Conservation (phyloP, 2,113 vertebrate species). For the Butastur rufipennis region DNA sequence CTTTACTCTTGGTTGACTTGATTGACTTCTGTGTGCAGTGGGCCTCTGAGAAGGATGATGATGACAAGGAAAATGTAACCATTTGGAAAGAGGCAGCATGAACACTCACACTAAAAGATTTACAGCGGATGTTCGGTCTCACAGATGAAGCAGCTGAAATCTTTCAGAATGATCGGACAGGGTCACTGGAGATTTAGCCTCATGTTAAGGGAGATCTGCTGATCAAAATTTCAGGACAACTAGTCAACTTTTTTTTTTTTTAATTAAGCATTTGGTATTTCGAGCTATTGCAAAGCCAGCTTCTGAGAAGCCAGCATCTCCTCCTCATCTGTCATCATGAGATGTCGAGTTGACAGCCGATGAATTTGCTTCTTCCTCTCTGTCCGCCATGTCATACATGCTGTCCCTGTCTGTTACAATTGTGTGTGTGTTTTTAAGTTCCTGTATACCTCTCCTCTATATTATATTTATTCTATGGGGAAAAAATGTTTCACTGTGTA, state of each 20-base stretch:
- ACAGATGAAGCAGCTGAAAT: not conserved
- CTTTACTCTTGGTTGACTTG: conserved; percentile 12
- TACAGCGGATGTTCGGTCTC: not conserved
- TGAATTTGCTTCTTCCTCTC: not conserved
- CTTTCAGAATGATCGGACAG: not conserved
- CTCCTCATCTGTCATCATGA: not conserved
- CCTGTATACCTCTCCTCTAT: not conserved
- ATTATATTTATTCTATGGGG: not conserved
- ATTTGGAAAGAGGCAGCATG: not conserved
- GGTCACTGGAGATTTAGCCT: not conserved
- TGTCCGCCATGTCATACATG: not conserved
- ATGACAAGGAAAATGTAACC: not conserved
- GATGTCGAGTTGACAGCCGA: not conserved
- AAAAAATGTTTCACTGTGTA: not conserved
- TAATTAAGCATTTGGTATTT: not conserved
- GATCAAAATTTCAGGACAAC: not conserved
- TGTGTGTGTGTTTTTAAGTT: not conserved
- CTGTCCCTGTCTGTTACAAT: not conserved
- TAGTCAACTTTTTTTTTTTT: not conserved
- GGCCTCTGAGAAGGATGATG: not conserved
- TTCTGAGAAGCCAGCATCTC: not conserved
- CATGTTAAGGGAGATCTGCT: not conserved
- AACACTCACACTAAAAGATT: not conserved
- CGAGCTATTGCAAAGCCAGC: not conserved
- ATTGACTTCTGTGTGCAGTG: not conserved